phyloP scores from a whole-genome alignment of 2,888 invertebrate genomes.

The Hydroisotoma schaefferi region DNA sequence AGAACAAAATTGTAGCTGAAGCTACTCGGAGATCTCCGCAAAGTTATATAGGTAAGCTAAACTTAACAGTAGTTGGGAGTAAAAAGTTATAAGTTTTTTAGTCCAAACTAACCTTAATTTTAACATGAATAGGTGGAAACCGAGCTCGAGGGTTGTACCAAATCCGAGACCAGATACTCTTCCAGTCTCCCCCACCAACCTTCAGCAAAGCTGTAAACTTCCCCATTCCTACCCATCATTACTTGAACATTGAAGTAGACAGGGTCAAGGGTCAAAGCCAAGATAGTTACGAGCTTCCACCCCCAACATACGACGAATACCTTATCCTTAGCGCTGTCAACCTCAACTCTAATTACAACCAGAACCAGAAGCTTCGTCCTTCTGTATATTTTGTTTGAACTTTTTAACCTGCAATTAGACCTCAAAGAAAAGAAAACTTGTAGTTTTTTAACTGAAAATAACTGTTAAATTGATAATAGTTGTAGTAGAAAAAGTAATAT shows the following conservation, averaged over 20 bases:
- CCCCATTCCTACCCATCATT: slow-evolving; percentile 16
- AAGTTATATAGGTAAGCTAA: slow-evolving; percentile 25
- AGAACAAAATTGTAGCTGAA: slow-evolving; percentile 23
- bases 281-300: slow-evolving; percentile 25
- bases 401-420: too few species aligned
- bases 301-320: slow-evolving; percentile 41
- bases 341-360: too few species aligned
- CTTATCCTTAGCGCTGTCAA: slow-evolving; percentile 10
- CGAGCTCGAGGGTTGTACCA: slow-evolving; percentile 21
- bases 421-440: too few species aligned
- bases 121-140: slow-evolving; percentile 12
- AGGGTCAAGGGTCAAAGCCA: too few species aligned
- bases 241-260: slow-evolving; percentile 19
- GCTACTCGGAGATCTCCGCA: slow-evolving; percentile 21
- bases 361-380: too few species aligned
- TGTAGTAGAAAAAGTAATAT: too few species aligned
- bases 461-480: too few species aligned
- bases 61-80: neutral
- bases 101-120: slow-evolving; percentile 2
- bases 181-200: slow-evolving; percentile 37
- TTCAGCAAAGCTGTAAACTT: slow-evolving; percentile 33
- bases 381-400: too few species aligned
- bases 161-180: slow-evolving; percentile 17
- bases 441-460: too few species aligned
- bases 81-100: neutral